Conservation (phyloP, 2,113 vertebrate species). For the Dipodomys stephensi region DNA sequence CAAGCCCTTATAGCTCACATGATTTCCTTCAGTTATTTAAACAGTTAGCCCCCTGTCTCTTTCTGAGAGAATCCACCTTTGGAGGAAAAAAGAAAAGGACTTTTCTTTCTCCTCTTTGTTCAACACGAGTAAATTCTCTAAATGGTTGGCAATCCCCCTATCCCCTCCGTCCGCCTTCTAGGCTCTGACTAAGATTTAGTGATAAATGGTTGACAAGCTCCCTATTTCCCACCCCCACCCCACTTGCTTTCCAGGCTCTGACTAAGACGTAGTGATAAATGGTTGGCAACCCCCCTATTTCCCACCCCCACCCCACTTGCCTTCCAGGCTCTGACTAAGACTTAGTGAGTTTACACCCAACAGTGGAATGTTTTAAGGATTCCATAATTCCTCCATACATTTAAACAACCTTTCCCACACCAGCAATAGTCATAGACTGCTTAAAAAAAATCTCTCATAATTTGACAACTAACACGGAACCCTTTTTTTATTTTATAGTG, state of each 20-base stretch:
- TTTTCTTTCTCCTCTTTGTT: background rate
- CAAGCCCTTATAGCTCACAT: background rate
- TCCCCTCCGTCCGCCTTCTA: too few species aligned
- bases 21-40: constrained; percentile 44
- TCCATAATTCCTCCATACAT: background rate
- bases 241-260: background rate
- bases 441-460: background rate
- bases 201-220: background rate
- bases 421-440: background rate
- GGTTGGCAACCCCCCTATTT: background rate
- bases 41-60: constrained; percentile 55
- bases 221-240: too few species aligned
- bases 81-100: background rate
- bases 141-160: background rate
- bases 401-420: constrained; percentile 36
- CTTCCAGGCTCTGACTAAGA: background rate
- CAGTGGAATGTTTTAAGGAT: background rate
- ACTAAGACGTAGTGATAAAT: background rate
- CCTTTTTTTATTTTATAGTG: too few species aligned
- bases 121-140: constrained; percentile 20
- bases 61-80: constrained; percentile 43
- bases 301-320: background rate
- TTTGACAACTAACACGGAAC: background rate
- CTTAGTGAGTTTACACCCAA: background rate
- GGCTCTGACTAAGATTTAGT: background rate